Evolutionary conservation across 2,797 vertebrate genomes (phyloP).

Genomic region (Myripristis murdjan): DNA sequence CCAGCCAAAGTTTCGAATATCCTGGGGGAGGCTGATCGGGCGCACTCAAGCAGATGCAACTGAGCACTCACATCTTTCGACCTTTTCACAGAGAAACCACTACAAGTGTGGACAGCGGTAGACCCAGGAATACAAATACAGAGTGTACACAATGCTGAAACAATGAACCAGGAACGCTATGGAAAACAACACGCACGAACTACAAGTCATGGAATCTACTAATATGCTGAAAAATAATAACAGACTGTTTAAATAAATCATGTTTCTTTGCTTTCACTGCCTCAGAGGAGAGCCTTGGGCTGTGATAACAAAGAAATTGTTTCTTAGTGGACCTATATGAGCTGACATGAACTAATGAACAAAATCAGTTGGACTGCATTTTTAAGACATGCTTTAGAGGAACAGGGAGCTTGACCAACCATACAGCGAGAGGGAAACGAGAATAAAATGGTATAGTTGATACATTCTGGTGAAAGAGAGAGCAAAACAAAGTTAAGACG

Average conservation of each 20-base stretch:
- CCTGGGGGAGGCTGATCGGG: slow-evolving; percentile 43
- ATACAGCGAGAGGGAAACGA: no score
- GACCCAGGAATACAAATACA: slow-evolving; percentile 48
- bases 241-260: slow-evolving; percentile 37
- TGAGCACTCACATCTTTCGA: slow-evolving; percentile 57
- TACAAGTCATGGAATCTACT: slow-evolving; percentile 37
- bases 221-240: slow-evolving; percentile 18
- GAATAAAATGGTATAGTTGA: background rate
- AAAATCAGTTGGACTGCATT: background rate
- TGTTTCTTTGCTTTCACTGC: slow-evolving; percentile 31
- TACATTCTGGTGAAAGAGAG: slow-evolving; percentile 3
- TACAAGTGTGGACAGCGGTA: slow-evolving; percentile 39
- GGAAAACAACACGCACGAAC: slow-evolving; percentile 44
- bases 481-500: background rate
- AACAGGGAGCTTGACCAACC: background rate
- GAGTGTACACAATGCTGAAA: slow-evolving; percentile 16
- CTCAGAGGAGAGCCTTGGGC: slow-evolving; percentile 15
- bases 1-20: slow-evolving; percentile 55
- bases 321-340: background rate
- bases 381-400: background rate
- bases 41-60: slow-evolving; percentile 55
- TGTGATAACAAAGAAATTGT: background rate
- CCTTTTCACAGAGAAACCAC: slow-evolving; percentile 38
- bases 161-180: slow-evolving; percentile 16
- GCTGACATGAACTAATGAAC: background rate